Evolutionary conservation across 2,113 vertebrate genomes (phyloP).

Genomic region (Typhlomys cinereus): DNA sequence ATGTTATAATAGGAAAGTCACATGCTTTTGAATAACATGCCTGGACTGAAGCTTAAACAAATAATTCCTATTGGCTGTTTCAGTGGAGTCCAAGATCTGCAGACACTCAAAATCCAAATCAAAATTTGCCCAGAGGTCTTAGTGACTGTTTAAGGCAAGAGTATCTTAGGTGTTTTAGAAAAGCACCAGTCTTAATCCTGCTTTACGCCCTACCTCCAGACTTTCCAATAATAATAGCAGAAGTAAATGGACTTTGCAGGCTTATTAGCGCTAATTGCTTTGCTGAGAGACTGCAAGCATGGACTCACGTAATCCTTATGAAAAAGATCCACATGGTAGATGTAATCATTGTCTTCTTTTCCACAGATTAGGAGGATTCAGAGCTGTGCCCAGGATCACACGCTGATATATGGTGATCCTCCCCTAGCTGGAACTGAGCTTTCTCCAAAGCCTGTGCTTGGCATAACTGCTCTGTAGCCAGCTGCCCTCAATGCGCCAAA

Average conservation of each 20-base stretch:
- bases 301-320: neutral
- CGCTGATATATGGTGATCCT: neutral
- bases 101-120: slow-evolving; percentile 6
- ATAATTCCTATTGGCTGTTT: slow-evolving; percentile 19
- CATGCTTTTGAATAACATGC: slow-evolving; percentile 9
- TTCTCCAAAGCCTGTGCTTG: neutral
- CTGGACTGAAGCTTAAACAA: slow-evolving; percentile 14
- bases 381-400: neutral
- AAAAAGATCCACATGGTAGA: neutral
- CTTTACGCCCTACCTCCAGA: neutral
- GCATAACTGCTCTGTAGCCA: neutral
- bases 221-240: neutral
- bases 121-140: neutral
- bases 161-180: neutral
- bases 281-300: neutral
- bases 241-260: neutral
- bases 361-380: neutral
- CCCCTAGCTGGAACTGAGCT: neutral
- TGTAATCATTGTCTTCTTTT: neutral
- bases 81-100: neutral
- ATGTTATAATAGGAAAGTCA: slow-evolving; percentile 38
- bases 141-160: slow-evolving; percentile 24
- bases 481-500: neutral
- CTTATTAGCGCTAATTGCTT: neutral
- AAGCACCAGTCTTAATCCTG: neutral